Conservation (phyloP, 2,888 invertebrate genomes). For the Hyalella azteca region DNA sequence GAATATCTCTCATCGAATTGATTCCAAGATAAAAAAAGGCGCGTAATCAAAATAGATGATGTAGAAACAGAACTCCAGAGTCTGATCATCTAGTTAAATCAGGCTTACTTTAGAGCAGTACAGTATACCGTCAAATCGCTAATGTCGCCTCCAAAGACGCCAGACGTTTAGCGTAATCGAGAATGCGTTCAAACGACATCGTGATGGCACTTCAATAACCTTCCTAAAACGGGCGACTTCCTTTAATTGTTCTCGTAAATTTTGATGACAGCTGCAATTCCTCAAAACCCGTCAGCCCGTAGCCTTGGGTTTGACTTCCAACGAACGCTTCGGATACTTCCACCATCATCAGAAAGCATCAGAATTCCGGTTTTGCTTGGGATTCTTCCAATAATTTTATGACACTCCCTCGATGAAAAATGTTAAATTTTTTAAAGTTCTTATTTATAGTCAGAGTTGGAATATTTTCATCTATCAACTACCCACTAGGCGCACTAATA, state of each 20-base stretch:
- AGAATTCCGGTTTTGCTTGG: not conserved
- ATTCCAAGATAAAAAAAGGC: not conserved
- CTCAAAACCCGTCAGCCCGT: not conserved
- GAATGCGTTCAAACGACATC: constrained; percentile 2
- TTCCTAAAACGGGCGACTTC: constrained; percentile 14
- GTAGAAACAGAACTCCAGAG: not conserved
- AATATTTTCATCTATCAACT: not conserved
- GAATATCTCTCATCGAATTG: not conserved
- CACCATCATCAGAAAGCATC: not conserved
- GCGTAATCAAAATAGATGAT: not conserved
- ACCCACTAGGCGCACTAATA: too few species aligned
- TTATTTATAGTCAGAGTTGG: not conserved
- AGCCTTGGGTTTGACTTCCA: not conserved
- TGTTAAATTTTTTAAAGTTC: not conserved
- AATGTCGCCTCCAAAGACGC: constrained; percentile 7
- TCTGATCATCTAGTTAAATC: not conserved
- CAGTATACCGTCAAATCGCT: not conserved
- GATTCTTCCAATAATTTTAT: not conserved
- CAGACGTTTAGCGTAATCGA: constrained; percentile 20
- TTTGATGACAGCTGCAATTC: not conserved
- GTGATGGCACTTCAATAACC: constrained; percentile 19
- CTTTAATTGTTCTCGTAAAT: constrained; percentile 22
- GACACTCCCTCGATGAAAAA: not conserved
- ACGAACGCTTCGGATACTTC: not conserved
- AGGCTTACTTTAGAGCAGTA: too few species aligned